A percentile compares a stretch with the other conserved stretches of the same genome.
Evolutionary conservation across 2,888 invertebrate species (phyloP).

Genomic region (Herminia tarsipennalis): DNA sequence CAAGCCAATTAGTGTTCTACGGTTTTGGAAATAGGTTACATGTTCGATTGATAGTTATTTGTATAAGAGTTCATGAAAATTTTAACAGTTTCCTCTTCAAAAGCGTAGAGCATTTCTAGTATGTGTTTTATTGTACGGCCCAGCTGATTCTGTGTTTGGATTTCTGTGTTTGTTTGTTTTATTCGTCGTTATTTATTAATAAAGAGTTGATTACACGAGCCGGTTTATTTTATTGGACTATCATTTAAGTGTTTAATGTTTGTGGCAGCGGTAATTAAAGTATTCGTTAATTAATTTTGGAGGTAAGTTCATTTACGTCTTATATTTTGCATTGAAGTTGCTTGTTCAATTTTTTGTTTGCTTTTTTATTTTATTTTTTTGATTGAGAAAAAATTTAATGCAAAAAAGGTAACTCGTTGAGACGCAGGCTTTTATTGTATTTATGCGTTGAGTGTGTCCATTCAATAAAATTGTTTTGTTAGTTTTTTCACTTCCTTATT

Average conservation of each 20-base stretch:
- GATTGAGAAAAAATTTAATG: neutral
- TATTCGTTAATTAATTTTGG: conserved; percentile 3
- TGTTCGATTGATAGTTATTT: conserved; percentile 16
- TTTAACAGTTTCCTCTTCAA: conserved; percentile 26
- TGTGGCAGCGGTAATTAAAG: neutral
- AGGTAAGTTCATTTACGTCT: conserved; percentile 32
- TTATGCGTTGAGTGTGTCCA: neutral
- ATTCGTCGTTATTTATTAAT: conserved; percentile 19
- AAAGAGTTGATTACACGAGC: neutral
- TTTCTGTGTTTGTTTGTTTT: conserved; percentile 33
- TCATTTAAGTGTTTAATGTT: conserved; percentile 32
- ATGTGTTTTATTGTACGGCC: conserved; percentile 24
- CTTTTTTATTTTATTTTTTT: neutral
- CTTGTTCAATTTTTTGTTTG: conserved; percentile 4
- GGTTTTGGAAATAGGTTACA: conserved; percentile 43
- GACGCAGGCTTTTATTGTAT: neutral
- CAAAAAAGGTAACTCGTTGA: neutral
- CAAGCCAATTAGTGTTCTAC: conserved; percentile 37
- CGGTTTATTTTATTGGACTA: conserved; percentile 12
- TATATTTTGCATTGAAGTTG: conserved; percentile 13
- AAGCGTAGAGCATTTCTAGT: conserved; percentile 34
- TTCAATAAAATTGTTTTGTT: conserved; percentile 11
- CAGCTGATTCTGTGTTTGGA: conserved; percentile 39
- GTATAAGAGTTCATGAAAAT: conserved; percentile 5
- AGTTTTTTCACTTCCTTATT: conserved; percentile 19